Conservation (phyloP, 2,888 invertebrate species). For the Julus scanicus region DNA sequence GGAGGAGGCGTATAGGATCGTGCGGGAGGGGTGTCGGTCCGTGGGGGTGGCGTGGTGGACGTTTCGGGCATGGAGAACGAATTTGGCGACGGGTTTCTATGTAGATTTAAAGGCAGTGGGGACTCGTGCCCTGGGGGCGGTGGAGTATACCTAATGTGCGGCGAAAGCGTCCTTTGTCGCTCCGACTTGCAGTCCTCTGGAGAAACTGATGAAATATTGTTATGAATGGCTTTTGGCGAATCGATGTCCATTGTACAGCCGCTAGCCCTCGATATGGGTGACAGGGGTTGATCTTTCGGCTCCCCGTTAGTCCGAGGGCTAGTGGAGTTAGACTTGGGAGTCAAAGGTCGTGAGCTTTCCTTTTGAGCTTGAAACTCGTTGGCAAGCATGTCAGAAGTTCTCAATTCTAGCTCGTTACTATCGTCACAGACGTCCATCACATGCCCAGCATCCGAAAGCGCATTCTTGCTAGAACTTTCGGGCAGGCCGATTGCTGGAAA, state of each 20-base stretch:
- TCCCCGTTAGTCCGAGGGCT: conserved; percentile 46
- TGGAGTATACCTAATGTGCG: conserved; percentile 23
- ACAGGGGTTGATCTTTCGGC: neutral
- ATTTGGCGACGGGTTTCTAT: neutral
- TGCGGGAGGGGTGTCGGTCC: neutral
- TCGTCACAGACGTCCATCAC: conserved; percentile 28
- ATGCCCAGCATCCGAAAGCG: neutral
- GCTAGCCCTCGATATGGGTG: conserved; percentile 25
- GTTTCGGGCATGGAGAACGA: neutral
- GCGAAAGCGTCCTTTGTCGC: neutral
- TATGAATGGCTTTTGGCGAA: conserved; percentile 12
- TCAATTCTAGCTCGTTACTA: conserved; percentile 34
- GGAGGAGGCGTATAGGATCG: neutral
- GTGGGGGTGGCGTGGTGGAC: neutral
- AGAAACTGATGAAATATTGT: neutral
- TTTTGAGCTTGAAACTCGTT: conserved; percentile 9
- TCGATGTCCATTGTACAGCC: neutral
- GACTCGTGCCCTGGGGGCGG: neutral
- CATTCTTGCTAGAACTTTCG: conserved; percentile 6
- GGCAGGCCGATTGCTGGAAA: neutral
- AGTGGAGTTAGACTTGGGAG: neutral
- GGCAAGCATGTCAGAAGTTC: neutral
- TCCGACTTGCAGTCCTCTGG: conserved; percentile 22
- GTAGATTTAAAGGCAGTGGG: conserved; percentile 6
- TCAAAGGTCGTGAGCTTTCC: conserved; percentile 32